Conservation (phyloP, 2,113 vertebrate species). For the Rhynchomys soricoides region DNA sequence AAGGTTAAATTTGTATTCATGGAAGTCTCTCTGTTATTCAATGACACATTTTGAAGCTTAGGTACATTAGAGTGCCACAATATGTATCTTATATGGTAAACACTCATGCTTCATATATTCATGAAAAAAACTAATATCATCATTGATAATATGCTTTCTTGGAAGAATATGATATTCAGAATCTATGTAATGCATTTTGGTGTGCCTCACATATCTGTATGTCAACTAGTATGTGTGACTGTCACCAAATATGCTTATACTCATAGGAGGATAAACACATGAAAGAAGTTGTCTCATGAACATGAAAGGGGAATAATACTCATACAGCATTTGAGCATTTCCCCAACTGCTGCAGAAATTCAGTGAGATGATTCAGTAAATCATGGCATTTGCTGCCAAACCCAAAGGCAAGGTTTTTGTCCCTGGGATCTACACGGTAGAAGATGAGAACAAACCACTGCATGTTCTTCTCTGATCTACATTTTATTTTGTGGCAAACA, state of each 20-base stretch:
- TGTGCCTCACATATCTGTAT: not conserved
- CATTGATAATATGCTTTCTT: not conserved
- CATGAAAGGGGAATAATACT: not conserved
- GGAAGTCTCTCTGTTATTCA: not conserved
- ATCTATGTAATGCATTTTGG: not conserved
- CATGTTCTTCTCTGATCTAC: not conserved
- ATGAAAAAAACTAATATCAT: not conserved
- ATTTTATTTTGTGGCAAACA: not conserved
- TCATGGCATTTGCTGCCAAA: not conserved
- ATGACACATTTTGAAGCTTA: not conserved
- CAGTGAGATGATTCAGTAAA: not conserved
- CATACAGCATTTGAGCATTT: not conserved
- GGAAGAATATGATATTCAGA: not conserved
- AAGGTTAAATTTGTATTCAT: conserved; percentile 49
- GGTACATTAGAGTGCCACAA: not conserved
- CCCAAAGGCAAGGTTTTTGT: no score
- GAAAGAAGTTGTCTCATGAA: not conserved
- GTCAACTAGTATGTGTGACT: not conserved
- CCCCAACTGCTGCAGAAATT: no score
- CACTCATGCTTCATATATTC: not conserved
- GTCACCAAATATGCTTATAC: rapidly evolving
- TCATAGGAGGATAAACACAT: not conserved
- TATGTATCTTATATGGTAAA: rapidly evolving
- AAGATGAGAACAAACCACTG: not conserved
- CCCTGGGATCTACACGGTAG: not conserved